Evolutionary conservation across 2,113 vertebrate species (phyloP).

Genomic region (Pollachius pollachius): DNA sequence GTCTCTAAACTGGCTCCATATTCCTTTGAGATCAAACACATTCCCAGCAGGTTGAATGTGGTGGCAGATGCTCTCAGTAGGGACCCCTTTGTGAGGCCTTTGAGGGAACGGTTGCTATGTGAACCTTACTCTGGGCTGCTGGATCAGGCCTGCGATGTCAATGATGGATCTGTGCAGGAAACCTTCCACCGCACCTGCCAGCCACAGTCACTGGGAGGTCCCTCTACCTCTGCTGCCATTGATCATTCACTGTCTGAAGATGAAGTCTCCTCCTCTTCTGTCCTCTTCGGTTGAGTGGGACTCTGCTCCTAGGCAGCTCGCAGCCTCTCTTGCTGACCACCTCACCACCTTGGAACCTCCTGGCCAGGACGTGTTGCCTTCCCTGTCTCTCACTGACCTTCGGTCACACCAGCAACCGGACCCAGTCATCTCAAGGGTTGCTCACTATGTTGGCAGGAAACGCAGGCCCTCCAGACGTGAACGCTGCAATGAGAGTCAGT

Average conservation of each 20-base stretch:
- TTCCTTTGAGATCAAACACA: conserved; percentile 9
- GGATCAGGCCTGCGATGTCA: not conserved
- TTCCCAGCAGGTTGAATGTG: not conserved
- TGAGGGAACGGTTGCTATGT: not conserved
- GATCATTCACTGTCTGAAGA: not conserved
- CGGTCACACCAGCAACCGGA: conserved; percentile 1
- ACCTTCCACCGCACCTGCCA: not conserved
- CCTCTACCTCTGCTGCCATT: not conserved
- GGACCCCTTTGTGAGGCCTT: conserved; percentile 7
- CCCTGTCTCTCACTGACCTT: not conserved
- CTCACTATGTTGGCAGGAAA: conserved; percentile 9
- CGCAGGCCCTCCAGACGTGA: conserved; percentile 7
- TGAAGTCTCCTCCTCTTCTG: not conserved
- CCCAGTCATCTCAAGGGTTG: not conserved
- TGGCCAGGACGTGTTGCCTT: not conserved
- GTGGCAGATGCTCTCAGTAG: conserved; percentile 3
- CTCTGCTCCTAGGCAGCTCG: no score
- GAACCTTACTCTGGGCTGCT: conserved; percentile 2
- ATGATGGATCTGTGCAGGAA: not conserved
- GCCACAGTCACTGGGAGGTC: not conserved
- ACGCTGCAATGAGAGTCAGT: not conserved
- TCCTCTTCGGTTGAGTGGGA: not conserved
- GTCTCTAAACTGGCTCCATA: conserved; percentile 18
- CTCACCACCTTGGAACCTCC: not conserved
- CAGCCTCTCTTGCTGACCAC: not conserved